phyloP scores from a whole-genome alignment of 2,888 invertebrate species.

The Hirtodrosophila trivittata region DNA sequence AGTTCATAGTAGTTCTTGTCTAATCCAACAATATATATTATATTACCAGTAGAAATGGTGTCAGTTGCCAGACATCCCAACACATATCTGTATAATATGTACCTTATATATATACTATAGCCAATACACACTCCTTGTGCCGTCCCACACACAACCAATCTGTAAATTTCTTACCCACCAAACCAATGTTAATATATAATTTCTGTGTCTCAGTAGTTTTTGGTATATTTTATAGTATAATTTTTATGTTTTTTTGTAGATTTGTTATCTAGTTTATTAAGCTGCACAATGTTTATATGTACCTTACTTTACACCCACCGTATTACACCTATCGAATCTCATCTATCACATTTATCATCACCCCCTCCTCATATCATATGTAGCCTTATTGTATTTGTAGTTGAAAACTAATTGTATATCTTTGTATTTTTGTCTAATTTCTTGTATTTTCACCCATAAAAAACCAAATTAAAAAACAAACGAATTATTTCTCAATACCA shows the following conservation, averaged over 20 bases:
- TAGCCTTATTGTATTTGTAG: constrained; percentile 72
- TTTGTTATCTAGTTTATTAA: constrained; percentile 50
- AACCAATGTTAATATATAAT: not conserved
- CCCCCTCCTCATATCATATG: constrained; percentile 35
- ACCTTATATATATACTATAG: constrained; percentile 11
- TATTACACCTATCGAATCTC: not conserved
- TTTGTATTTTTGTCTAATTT: constrained; percentile 83
- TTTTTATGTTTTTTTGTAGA: constrained; percentile 53
- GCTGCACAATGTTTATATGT: constrained; percentile 53
- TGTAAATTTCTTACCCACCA: constrained; percentile 5
- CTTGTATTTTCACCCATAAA: constrained; percentile 81
- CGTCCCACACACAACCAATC: constrained; percentile 26
- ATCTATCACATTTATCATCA: constrained; percentile 7
- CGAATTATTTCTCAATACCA: constrained; percentile 57
- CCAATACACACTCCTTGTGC: constrained; percentile 15
- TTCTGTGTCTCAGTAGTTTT: constrained; percentile 49
- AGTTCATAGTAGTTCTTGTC: constrained; percentile 65
- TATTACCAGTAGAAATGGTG: constrained; percentile 31
- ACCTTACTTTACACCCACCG: constrained; percentile 27
- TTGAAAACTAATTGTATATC: constrained; percentile 81
- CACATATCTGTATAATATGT: constrained; percentile 23
- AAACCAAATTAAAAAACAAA: constrained; percentile 50
- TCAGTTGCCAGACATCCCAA: constrained; percentile 39
- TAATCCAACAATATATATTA: constrained; percentile 49
- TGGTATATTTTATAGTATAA: constrained; percentile 38